A percentile compares a stretch with the other conserved stretches of the same genome.
Conservation (phyloP, 1,140 invertebrate species). For the Pinna nobilis region DNA sequence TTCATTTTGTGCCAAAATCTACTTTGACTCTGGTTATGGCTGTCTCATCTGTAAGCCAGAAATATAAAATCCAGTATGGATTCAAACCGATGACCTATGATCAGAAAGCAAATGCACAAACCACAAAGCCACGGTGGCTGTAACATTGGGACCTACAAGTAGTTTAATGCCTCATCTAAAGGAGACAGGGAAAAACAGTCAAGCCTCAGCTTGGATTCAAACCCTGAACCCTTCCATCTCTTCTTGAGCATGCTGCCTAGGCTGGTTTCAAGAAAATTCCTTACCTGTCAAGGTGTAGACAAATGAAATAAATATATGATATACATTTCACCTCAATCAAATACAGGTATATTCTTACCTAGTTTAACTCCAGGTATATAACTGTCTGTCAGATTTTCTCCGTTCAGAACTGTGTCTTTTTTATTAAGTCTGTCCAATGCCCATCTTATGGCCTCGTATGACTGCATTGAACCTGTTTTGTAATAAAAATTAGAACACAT, state of each 20-base stretch:
- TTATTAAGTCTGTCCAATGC: slow-evolving; percentile 76
- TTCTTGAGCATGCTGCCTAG: slow-evolving; percentile 47
- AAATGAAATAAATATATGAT: not conserved
- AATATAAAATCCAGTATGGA: too few relatives aligned
- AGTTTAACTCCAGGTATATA: slow-evolving; percentile 70
- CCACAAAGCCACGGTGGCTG: too few relatives aligned
- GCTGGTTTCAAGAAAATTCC: slow-evolving; percentile 48
- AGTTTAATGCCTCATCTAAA: too few relatives aligned
- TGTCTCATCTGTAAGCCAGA: slow-evolving; percentile 48
- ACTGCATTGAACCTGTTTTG: slow-evolving; percentile 71
- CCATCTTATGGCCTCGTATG: slow-evolving; percentile 76
- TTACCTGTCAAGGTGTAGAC: slow-evolving; percentile 53
- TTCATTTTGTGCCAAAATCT: too few relatives aligned
- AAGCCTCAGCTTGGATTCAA: too few relatives aligned
- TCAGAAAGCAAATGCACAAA: too few relatives aligned
- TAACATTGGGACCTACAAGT: too few relatives aligned
- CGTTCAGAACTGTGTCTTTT: slow-evolving; percentile 58
- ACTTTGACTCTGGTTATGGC: slow-evolving; percentile 57
- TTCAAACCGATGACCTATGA: too few relatives aligned
- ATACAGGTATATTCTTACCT: slow-evolving; percentile 51
- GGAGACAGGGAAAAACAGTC: too few relatives aligned
- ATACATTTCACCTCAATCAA: not conserved
- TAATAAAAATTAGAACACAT: too few relatives aligned
- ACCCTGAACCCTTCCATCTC: too few relatives aligned
- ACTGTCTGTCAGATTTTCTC: slow-evolving; percentile 52